Evolutionary conservation across 2,113 vertebrate species (phyloP).

Genomic region (Psilopsiagon aymara): DNA sequence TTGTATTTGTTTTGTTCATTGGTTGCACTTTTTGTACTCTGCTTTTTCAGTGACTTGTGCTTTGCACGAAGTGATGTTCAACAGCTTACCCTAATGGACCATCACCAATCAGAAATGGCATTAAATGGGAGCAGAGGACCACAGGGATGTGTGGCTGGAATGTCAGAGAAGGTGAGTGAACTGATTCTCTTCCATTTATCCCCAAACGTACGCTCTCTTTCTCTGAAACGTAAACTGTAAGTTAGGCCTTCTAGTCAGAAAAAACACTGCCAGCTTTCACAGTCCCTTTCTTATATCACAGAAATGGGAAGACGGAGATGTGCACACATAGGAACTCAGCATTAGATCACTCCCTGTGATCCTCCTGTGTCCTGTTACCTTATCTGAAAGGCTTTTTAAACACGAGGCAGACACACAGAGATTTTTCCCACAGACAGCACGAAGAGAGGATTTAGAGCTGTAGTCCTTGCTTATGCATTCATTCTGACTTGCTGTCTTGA

Average conservation of each 20-base stretch:
- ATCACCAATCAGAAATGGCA: background rate
- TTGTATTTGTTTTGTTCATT: background rate
- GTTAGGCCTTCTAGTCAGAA: background rate
- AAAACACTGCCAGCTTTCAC: background rate
- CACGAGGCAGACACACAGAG: fast-evolving
- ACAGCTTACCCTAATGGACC: background rate
- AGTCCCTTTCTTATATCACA: background rate
- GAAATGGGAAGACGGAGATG: background rate
- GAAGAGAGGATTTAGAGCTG: background rate
- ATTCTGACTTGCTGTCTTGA: background rate
- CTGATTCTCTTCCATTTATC: background rate
- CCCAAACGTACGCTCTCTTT: background rate
- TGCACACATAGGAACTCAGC: background rate
- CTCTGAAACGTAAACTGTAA: background rate
- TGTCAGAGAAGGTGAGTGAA: background rate
- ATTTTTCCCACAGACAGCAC: background rate
- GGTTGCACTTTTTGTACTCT: background rate
- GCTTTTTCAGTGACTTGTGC: background rate
- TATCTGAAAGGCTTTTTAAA: background rate
- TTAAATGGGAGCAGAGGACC: background rate
- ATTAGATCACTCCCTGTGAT: background rate
- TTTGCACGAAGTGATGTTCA: background rate
- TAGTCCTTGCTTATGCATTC: background rate
- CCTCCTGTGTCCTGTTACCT: background rate
- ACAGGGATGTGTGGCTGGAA: background rate